Evolutionary conservation across 2,113 vertebrate species (phyloP).

Genomic region (Rallus limicola): DNA sequence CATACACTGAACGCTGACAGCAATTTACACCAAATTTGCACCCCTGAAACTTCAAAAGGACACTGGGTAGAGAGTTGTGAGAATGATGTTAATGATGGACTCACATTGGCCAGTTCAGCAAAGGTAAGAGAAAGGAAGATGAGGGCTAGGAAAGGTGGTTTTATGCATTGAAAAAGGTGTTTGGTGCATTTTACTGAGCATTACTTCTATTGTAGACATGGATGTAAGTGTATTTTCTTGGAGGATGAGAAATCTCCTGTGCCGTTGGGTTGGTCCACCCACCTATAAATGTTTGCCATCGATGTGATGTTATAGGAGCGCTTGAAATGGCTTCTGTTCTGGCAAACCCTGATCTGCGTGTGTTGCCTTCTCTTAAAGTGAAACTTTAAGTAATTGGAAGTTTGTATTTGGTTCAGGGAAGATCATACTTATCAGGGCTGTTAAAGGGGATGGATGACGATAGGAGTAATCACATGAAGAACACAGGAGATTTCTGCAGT

Average conservation of each 20-base stretch:
- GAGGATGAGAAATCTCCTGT: background rate
- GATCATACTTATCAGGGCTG: background rate
- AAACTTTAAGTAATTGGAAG: background rate
- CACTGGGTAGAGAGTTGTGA: background rate
- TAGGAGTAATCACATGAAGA: background rate
- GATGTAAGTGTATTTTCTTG: background rate
- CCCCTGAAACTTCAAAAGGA: background rate
- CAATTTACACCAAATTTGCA: background rate
- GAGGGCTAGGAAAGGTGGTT: background rate
- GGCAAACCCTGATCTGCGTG: background rate
- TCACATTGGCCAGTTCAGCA: background rate
- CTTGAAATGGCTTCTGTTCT: background rate
- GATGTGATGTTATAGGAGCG: background rate
- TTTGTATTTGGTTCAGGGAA: background rate
- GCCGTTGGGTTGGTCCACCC: background rate
- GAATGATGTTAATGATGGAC: background rate
- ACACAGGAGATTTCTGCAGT: background rate
- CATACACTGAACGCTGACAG: background rate
- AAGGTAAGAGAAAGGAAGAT: background rate
- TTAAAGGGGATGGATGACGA: background rate
- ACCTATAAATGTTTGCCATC: background rate
- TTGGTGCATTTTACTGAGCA: background rate
- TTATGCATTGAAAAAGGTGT: too few species aligned
- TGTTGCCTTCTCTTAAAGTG: background rate
- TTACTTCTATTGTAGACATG: accelerated